Conservation (phyloP, 1,140 invertebrate species). For the Galendromus occidentalis region DNA sequence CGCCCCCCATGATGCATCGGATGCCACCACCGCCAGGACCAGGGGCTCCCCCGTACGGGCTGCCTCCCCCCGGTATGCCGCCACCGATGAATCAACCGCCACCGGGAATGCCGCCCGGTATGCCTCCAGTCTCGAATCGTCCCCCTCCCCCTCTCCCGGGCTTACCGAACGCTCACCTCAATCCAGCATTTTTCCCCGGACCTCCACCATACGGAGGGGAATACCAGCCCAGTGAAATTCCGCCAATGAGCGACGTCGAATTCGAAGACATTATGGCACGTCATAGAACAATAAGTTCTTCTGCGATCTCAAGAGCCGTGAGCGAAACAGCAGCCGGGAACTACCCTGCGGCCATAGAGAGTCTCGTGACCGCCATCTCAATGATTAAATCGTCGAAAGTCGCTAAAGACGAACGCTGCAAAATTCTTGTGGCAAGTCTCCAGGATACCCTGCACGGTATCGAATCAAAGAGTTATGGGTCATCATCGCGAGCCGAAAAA, state of each 20-base stretch:
- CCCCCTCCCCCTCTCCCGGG: conserved; percentile 32
- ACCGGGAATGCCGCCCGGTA: conserved; percentile 18
- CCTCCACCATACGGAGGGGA: conserved; percentile 25
- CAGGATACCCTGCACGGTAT: conserved; percentile 89
- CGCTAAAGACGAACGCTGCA: conserved; percentile 89
- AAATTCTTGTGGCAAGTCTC: conserved; percentile 85
- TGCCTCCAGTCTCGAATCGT: conserved; percentile 33
- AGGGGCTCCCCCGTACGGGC: conserved; percentile 38
- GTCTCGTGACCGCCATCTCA: conserved; percentile 90
- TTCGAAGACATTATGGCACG: conserved; percentile 96
- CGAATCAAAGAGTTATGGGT: conserved; percentile 85
- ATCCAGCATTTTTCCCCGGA: conserved; percentile 75
- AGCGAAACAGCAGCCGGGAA: conserved; percentile 74
- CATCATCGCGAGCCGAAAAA: conserved; percentile 27
- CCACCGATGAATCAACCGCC: conserved; percentile 15
- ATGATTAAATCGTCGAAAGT: conserved; percentile 97
- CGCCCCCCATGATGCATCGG: conserved; percentile 23
- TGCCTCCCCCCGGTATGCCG: conserved; percentile 36
- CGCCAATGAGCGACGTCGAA: conserved; percentile 64
- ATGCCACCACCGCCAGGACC: conserved; percentile 24
- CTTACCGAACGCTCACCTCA: conserved; percentile 75
- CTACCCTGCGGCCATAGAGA: conserved; percentile 92
- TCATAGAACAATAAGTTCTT: conserved; percentile 89
- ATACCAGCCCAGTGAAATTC: conserved; percentile 18
- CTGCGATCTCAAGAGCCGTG: conserved; percentile 85